A percentile compares a stretch with the other conserved stretches of the same genome.
These are phyloP conservation scores for Nibea coibor DNA, from an alignment of 2,113 vertebrate species.

Conservation along the genomic window DNA sequence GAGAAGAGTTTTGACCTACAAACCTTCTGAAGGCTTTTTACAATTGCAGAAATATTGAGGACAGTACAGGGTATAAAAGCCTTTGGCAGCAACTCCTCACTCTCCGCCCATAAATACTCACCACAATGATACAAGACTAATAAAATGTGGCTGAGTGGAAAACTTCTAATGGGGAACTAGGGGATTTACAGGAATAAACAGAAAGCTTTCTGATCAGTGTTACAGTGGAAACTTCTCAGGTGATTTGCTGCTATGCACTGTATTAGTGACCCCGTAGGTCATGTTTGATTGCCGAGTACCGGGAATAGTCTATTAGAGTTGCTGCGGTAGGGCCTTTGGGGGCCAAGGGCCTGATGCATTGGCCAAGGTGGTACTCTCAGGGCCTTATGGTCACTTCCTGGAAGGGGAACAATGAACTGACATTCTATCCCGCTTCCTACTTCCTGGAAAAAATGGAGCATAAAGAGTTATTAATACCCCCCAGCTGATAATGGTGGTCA, in stretches of 20 bases:
- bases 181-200: conserved; percentile 56
- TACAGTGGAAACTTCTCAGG: conserved; percentile 61
- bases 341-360: conserved; percentile 39
- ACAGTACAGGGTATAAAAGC: conserved; percentile 22
- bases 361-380: conserved; percentile 33
- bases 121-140: conserved; percentile 54
- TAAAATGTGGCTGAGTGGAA: conserved; percentile 63
- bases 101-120: conserved; percentile 52
- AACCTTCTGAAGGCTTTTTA: conserved; percentile 1
- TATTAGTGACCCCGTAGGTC: conserved; percentile 51
- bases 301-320: conserved; percentile 57
- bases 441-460: conserved; percentile 70
- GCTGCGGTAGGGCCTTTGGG: conserved; percentile 2
- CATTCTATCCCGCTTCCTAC: conserved; percentile 65
- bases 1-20: neutral
- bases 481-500: conserved; percentile 55
- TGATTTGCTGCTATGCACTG: conserved; percentile 48
- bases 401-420: conserved; percentile 78
- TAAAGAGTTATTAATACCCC: conserved; percentile 77
- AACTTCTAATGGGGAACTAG: conserved; percentile 47
- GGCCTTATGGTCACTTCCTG: conserved; percentile 68
- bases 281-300: conserved; percentile 47
- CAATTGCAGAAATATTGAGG: conserved; percentile 5
- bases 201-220: conserved; percentile 57
- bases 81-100: conserved; percentile 43